Evolutionary conservation across 1,140 invertebrate genomes (phyloP), one percentile per base, ranked within the genome.

Genomic region (Carcinoscorpius rotundicauda): DNA sequence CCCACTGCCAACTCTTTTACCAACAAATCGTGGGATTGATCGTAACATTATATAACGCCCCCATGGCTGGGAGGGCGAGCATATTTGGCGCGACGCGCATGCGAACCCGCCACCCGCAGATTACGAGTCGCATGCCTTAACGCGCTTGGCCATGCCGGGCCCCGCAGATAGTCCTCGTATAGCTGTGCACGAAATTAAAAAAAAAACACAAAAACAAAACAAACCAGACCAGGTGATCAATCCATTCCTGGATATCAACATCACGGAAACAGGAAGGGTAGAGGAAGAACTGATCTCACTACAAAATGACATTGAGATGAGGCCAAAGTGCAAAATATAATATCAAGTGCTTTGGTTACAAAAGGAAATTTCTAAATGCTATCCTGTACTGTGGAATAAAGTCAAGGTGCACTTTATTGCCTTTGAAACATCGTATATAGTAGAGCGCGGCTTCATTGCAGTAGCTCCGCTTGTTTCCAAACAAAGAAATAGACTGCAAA

Each of bases 301-400:
- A 29, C 56, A 29, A 49, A 64, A 48, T 51, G 66, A 60, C 60
- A 66, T 66, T n/a, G 61, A 67, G 59, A 6, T 69, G 29, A 64
- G 58, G 60, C 49, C 55, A 0, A n/a, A 66, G 49, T 66, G 69
- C 56, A 66, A 70, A 60, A 60, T 65, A 52, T 52, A 51, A 52
- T 66, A 71, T 62, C 66, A 69, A 64, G n/a, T 63, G 58, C 56
- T 70, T 61, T 71, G 63, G 64, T 58, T 67, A 29, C 58, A 68
- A 63, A 63, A 59, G 10, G 49, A 49, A 63, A 70, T 69, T 49
- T 58, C 66, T 50, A 49, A 50, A 49, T 55, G 59, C 51, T 63
- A 63, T 2, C 1, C 4, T 4, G 53, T 4, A 63, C 29, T 63
- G 52, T 63, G 52, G 62, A 63, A 52, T 56, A 56, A 49, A 11